Base-by-base conservation (phyloP, 1,140 invertebrate species). In the Ptiloglossa arizonensis region DNA sequence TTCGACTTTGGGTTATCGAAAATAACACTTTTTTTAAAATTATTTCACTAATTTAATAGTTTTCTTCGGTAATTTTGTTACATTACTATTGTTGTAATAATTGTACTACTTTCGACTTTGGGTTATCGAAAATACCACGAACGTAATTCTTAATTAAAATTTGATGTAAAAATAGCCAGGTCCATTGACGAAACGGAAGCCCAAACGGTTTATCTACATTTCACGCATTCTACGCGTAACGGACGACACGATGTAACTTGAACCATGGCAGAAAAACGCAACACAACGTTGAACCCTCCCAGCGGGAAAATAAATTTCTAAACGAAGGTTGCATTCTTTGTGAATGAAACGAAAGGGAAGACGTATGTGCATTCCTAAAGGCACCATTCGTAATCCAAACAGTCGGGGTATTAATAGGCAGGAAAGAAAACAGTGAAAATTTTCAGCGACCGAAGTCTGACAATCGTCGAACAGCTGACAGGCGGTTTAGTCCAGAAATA, bases 331-430 rank as follows among this genome's bases (percentile, higher is more conserved):
- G 52, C 62, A 79, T 80, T 75, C 66, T 27, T 44, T 13, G 44
- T 54, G 24, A 80, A 80, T 48, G 29, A 56, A 74, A 79, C 75
- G 79, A 73, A 81, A 75, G 76, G 70, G 83, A 85, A 80, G 63
- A 66, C 38, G 80, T 71, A 67, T 68, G 38, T 67, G 29, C 74
- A 82, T 78, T 83, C 75, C 75, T 54, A 69, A 83, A 83, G 69
- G 80, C 63, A 68, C 68, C 80, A 83, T 83, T 77, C 80, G 70
- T 68, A 84, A 84, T 84, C 67, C 72, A 84, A 84, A 84, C 82
- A 83, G 73, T n/a, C 32, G 69, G 27, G 76, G 72, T 84, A 84
- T 84, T 82, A 83, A 84, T 84, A 84, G 83, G 78, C 71, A 44
- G 46, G 50, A 67, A 70, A 72, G 83, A 77, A 84, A 80, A 80